Percentiles rank a stretch among this genome's conserved stretches.
Evolutionary conservation across 1,140 invertebrate species (phyloP).

Genomic region (Neomicropteryx cornuta): DNA sequence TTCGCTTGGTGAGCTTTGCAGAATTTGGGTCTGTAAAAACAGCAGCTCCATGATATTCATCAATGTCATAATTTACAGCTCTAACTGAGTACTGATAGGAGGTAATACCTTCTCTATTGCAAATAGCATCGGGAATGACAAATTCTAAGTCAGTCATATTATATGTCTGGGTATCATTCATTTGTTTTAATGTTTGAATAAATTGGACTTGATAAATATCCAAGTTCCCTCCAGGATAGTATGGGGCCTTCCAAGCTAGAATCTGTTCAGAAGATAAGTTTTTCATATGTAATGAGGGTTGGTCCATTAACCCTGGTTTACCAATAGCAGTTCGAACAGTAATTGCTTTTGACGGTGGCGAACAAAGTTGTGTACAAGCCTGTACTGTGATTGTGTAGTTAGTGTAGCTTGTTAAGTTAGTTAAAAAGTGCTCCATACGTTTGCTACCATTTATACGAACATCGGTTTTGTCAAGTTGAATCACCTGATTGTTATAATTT

Average conservation of each 20-base stretch:
- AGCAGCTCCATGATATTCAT: conserved; percentile 12
- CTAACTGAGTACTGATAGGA: conserved; percentile 8
- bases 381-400: conserved; percentile 47
- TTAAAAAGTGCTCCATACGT: conserved; percentile 10
- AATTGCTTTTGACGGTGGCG: conserved; percentile 26
- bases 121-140: conserved; percentile 2
- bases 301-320: conserved; percentile 29
- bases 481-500: conserved; percentile 21
- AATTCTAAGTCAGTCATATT: conserved; percentile 16
- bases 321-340: conserved; percentile 39
- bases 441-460: conserved; percentile 8
- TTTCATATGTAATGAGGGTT: conserved; percentile 24
- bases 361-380: conserved; percentile 53
- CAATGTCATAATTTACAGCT: conserved; percentile 15
- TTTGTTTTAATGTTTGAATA: conserved; percentile 12
- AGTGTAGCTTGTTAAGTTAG: conserved; percentile 27
- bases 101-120: conserved; percentile 8
- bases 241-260: conserved; percentile 32
- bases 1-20: neutral
- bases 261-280: conserved; percentile 31
- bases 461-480: conserved; percentile 6
- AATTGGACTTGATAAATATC: conserved; percentile 36
- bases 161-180: conserved; percentile 10
- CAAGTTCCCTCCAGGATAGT: conserved; percentile 40
- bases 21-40: conserved; percentile 4